These are phyloP conservation scores for Hydractinia symbiolongicarpus DNA, from an alignment of 30 jellyfish, hydroid and myxozoan species.

Conservation along the genomic window DNA sequence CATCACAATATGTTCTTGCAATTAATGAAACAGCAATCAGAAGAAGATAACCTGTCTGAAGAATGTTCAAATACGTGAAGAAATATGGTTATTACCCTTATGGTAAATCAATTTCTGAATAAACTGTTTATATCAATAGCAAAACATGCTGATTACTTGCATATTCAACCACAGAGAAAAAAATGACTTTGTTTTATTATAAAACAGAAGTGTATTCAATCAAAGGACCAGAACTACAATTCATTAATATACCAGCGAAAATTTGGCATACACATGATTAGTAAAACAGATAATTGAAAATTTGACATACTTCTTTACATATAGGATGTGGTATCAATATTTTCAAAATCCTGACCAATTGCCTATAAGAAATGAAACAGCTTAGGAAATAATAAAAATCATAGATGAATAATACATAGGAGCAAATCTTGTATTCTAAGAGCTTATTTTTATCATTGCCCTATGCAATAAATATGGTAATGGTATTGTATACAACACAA, in stretches of 20 bases:
- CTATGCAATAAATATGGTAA: no score
- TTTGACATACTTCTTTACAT: constrained; percentile 69
- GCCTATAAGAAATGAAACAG: constrained; percentile 31
- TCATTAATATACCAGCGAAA: neutral
- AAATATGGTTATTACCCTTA: neutral
- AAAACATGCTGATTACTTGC: neutral
- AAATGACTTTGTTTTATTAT: neutral
- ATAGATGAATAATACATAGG: no score
- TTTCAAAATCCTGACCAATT: constrained; percentile 43
- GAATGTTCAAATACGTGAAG: neutral
- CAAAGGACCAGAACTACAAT: neutral
- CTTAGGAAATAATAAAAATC: no score
- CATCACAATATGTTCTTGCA: constrained; percentile 95
- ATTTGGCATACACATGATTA: neutral
- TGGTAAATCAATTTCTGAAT: neutral
- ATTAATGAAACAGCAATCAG: constrained; percentile 77
- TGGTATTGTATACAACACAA: no score
- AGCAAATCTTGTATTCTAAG: no score
- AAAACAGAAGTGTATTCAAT: neutral
- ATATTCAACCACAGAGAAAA: neutral
- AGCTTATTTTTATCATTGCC: no score
- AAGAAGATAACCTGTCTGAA: constrained; percentile 72
- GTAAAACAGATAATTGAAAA: neutral
- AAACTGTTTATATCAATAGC: neutral
- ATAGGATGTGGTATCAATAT: constrained; percentile 54